Evolutionary conservation across 1,140 invertebrate species (phyloP), one percentile per base, ranked within the genome.

Genomic region (Drosophila orena): DNA sequence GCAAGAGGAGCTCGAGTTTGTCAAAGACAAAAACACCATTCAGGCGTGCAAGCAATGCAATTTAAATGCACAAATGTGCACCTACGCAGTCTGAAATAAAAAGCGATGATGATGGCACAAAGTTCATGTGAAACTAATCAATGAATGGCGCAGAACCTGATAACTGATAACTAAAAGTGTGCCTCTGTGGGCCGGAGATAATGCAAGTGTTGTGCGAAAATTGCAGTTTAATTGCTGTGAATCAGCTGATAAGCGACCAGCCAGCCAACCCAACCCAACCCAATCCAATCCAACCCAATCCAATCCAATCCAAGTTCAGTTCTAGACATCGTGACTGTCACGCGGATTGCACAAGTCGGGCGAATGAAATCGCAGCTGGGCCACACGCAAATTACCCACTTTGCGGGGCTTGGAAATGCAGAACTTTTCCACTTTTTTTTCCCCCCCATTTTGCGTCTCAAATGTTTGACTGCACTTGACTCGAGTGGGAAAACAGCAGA

Each of bases 391-490:
- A 64, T 61, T 64, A 46, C 46, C 59, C 64, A 64, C 64, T 64
- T 64, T 47, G 47, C 24, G 58, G 20, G 46, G 69, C 65, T 60
- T 54, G 55, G 24, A 47, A 72, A 60, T 73, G 35, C 46, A 53
- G 30, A 55, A 20, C 47, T 73, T 56, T 24, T 24, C 24, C 24
- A 24, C 4, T 24, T 24, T 73, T 30, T 24, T 24, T 73, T 30
- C 46, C n/a, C n/a, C n/a, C n/a, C n/a, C 47, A 59, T 64, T 71
- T 59, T 59, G 46, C 60, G 54, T 52, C 53, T 79, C 72, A 73
- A 79, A 79, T 68, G 61, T 78, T 78, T 65, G 59, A 65, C 75
- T 76, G 65, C 71, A 80, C 77, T 80, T 80, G 78, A 80, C 77
- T 62, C 22, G 69, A 72, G 66, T 71, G 66, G 49, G n/a, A 50